A percentile compares a stretch with the other conserved stretches of the same genome.
phyloP scores from a whole-genome alignment of 2,113 vertebrate species.

The human (Homo sapiens) region DNA sequence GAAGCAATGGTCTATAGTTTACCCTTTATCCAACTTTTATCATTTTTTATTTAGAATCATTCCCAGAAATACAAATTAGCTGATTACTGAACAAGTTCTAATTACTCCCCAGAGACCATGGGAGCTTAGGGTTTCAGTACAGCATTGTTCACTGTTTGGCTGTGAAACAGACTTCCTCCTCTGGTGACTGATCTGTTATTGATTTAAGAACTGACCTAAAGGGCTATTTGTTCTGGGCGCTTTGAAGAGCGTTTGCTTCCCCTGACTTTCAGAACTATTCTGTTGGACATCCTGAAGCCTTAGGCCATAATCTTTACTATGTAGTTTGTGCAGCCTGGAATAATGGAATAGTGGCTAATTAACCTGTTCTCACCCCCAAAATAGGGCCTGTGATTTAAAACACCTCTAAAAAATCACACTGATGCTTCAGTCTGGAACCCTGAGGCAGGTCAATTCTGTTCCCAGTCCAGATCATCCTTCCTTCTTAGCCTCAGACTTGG shows the following conservation, averaged over 20 bases:
- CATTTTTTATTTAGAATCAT: not conserved
- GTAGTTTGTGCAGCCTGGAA: not conserved
- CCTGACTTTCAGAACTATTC: not conserved
- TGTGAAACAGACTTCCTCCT: conserved; percentile 49
- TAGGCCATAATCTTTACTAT: not conserved
- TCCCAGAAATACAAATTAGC: not conserved
- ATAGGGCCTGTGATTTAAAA: not conserved
- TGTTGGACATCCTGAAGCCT: not conserved
- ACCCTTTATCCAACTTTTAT: not conserved
- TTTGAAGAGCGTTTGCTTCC: not conserved
- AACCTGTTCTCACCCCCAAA: not conserved
- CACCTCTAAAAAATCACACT: not conserved
- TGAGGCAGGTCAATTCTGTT: not conserved
- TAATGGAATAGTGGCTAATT: not conserved
- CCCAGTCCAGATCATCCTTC: not conserved
- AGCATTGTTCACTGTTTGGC: not conserved
- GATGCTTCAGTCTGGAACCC: not conserved
- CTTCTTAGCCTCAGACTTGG: not conserved
- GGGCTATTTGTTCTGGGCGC: conserved; percentile 20
- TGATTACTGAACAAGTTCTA: not conserved
- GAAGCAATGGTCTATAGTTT: not conserved
- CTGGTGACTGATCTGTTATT: not conserved
- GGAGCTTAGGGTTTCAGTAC: not conserved
- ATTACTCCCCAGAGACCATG: not conserved
- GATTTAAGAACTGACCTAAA: conserved; percentile 52